Evolutionary conservation across 1,140 invertebrate species (phyloP), one percentile per base, ranked within the genome.

Genomic region (Theocolax elegans): DNA sequence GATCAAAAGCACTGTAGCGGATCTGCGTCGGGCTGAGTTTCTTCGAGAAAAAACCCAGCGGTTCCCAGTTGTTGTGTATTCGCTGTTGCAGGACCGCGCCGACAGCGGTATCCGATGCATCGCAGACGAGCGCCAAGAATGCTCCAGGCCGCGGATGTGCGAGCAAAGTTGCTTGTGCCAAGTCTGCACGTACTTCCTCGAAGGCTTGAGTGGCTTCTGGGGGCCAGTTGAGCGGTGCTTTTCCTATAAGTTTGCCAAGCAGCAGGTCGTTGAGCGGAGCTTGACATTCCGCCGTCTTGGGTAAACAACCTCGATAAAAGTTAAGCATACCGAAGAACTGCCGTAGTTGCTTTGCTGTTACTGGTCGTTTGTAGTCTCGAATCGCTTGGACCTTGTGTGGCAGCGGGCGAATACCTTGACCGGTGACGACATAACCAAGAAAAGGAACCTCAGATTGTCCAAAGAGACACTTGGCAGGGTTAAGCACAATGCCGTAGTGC

Each of bases 271-370:
- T 70, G 12, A 63, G 35, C 1, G 67, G 67, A 10, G 35, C 49
- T 15, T 51, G 58, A 3, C 44, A 23, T 2, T 29, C 2, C 1
- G 67, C 46, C 1, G 67, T 59, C 1, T 17, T 25, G 13, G 48
- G 48, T 4, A 70, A 17, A 12, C 3, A 21, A 6, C 13, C 1
- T 3, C 71, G n/a, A n/a, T 56, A 72, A 72, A 80, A 86, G 64
- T 82, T 81, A 4, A 81, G 1, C 68, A 80, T 76, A 4, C 81
- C 83, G 3, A 86, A 51, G 63, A 82, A 85, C 35, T 74, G 65
- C 31, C 78, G 53, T 6, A 78, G 40, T 66, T 77, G 17, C 46
- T 77, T 73, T 2, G 72, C 78, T 2, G 68, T 79, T 12, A 29
- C 56, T 9, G 80, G 77, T 29, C 51, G 40, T 4, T 72, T 53